Evolutionary conservation across 1,140 invertebrate genomes (phyloP).

Genomic region (Magallana gigas): DNA sequence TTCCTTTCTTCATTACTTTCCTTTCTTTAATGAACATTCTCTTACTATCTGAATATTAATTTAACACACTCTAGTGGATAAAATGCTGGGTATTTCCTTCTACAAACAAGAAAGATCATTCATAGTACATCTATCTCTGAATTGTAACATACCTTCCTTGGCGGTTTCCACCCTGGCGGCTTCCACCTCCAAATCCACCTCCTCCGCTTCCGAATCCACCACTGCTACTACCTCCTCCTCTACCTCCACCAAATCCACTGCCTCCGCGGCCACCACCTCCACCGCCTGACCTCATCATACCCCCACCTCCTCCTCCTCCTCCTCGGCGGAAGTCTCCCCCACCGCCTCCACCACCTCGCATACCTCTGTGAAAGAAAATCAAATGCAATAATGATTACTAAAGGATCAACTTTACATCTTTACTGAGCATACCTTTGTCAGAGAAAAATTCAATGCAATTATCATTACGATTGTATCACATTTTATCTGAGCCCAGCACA

Average conservation of each 20-base stretch:
- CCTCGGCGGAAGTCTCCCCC: conserved; percentile 62
- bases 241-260: conserved; percentile 61
- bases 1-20: background rate
- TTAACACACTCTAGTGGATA: no score
- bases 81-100: no score
- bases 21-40: background rate
- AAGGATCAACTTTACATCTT: no score
- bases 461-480: no score
- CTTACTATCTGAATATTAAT: no score
- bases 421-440: no score
- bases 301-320: conserved; percentile 65
- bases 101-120: no score
- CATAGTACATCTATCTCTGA: no score
- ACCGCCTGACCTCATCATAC: conserved; percentile 67
- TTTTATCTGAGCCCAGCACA: no score
- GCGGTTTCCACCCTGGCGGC: conserved; percentile 21
- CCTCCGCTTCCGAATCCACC: conserved; percentile 53
- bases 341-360: conserved; percentile 75
- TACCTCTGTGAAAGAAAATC: conserved; percentile 63
- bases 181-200: conserved; percentile 58
- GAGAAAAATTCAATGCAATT: no score
- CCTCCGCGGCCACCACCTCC: conserved; percentile 64
- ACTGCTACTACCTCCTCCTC: conserved; percentile 65
- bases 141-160: conserved; percentile 5
- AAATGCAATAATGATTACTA: background rate